Conservation (phyloP, 1,140 invertebrate genomes). For the Eufriesea mexicana region DNA sequence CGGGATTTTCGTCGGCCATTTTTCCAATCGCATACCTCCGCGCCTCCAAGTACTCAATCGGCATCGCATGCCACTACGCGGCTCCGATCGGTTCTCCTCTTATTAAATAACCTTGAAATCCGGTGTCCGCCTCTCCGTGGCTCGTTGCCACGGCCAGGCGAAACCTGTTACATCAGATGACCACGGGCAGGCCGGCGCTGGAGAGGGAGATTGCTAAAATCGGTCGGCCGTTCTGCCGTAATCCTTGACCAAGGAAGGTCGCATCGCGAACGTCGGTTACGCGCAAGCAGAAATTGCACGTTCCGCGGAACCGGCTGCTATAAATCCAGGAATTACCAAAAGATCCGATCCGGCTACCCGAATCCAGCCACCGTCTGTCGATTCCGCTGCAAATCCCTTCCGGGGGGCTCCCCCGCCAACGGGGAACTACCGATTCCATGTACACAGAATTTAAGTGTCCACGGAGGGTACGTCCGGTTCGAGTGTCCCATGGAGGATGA, state of each 20-base stretch:
- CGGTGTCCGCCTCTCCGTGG: conserved; percentile 21
- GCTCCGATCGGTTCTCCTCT: not conserved
- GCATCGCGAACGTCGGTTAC: conserved; percentile 31
- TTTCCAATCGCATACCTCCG: not conserved
- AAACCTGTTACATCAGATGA: conserved; percentile 53
- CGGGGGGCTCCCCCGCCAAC: too few relatives aligned
- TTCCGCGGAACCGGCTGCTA: conserved; percentile 21
- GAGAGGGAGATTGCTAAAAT: conserved; percentile 35
- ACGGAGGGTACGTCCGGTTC: too few relatives aligned
- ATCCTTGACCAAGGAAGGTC: conserved; percentile 45
- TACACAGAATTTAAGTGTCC: too few relatives aligned
- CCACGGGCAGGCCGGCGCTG: conserved; percentile 18
- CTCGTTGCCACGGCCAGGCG: conserved; percentile 33
- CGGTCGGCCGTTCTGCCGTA: conserved; percentile 36
- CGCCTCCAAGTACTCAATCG: conserved; percentile 16
- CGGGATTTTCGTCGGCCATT: too few relatives aligned
- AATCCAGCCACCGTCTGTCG: not conserved
- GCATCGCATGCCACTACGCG: not conserved
- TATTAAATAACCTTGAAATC: conserved; percentile 46
- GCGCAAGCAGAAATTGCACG: conserved; percentile 35
- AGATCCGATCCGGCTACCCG: not conserved
- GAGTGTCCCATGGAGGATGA: not conserved
- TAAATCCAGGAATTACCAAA: conserved; percentile 38
- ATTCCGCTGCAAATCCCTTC: not conserved
- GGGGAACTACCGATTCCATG: too few relatives aligned